Conservation (phyloP, 2,888 invertebrate genomes). For the Agonopterix arenella region DNA sequence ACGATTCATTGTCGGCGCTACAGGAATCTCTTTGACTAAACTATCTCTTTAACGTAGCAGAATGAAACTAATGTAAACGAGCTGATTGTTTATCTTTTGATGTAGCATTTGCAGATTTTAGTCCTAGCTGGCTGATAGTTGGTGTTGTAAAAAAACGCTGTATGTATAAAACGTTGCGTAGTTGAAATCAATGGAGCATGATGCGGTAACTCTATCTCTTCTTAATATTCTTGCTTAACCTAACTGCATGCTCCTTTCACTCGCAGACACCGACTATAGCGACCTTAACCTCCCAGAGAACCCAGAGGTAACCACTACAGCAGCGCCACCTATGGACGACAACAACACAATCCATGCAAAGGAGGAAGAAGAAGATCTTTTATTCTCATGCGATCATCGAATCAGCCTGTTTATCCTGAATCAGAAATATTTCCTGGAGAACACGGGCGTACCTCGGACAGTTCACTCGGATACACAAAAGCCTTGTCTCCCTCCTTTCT, state of each 20-base stretch:
- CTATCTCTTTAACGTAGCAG: too few species aligned
- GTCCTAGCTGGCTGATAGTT: background rate
- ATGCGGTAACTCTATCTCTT: constrained; percentile 14
- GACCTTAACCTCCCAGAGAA: constrained; percentile 24
- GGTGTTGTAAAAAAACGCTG: too few species aligned
- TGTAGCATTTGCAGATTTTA: background rate
- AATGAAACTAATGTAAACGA: too few species aligned
- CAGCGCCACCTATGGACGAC: constrained; percentile 23
- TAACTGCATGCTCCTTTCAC: constrained; percentile 52
- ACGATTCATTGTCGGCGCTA: too few species aligned
- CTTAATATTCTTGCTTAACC: constrained; percentile 53
- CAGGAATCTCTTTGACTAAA: too few species aligned
- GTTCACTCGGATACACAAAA: constrained; percentile 41
- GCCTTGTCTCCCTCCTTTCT: constrained; percentile 71
- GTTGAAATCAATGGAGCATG: background rate
- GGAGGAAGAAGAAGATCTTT: constrained; percentile 53
- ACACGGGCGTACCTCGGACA: constrained; percentile 41
- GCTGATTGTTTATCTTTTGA: background rate
- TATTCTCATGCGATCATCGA: constrained; percentile 84
- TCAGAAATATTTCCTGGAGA: constrained; percentile 68
- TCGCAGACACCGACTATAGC: constrained; percentile 43
- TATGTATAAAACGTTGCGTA: too few species aligned
- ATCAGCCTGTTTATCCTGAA: constrained; percentile 83
- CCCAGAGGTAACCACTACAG: constrained; percentile 34
- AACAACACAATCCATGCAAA: constrained; percentile 46